A percentile compares a stretch with the other conserved stretches of the same genome.
phyloP scores from a whole-genome alignment of 2,888 invertebrate species.

The Apodemia duryi region DNA sequence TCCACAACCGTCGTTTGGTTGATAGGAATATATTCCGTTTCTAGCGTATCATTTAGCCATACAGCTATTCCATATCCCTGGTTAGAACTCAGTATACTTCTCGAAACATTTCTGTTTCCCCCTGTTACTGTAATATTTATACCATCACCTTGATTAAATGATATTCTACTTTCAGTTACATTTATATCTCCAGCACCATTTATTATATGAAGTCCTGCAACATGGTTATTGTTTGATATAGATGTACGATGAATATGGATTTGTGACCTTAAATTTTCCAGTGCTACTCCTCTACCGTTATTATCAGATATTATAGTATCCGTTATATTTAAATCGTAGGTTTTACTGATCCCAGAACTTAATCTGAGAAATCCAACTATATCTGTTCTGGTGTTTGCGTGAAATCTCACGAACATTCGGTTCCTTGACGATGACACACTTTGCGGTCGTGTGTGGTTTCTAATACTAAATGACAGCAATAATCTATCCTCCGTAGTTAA shows the following conservation, averaged over 20 bases:
- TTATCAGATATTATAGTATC: conserved; percentile 93
- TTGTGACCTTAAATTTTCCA: conserved; percentile 93
- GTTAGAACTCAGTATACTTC: conserved; percentile 91
- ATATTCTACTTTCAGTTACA: conserved; percentile 92
- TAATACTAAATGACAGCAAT: conserved; percentile 84
- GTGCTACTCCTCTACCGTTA: conserved; percentile 95
- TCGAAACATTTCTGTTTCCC: conserved; percentile 94
- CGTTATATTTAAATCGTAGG: conserved; percentile 92
- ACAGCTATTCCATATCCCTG: conserved; percentile 92
- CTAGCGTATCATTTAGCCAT: conserved; percentile 92
- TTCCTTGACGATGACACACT: conserved; percentile 90
- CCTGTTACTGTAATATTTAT: conserved; percentile 97
- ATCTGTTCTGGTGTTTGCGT: conserved; percentile 84
- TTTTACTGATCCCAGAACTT: conserved; percentile 86
- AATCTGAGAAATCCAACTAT: conserved; percentile 88
- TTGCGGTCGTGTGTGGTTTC: conserved; percentile 93
- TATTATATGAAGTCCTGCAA: conserved; percentile 93
- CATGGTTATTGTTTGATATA: conserved; percentile 92
- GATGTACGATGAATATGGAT: conserved; percentile 91
- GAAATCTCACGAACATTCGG: conserved; percentile 89
- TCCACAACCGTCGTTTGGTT: conserved; percentile 93
- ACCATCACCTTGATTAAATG: conserved; percentile 95
- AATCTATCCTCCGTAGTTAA: conserved; percentile 84
- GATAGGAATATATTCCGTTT: conserved; percentile 87
- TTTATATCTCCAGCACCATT: conserved; percentile 97